Base-by-base conservation (phyloP, 2,888 invertebrate species). In the Sphecodes monilicornis region DNA sequence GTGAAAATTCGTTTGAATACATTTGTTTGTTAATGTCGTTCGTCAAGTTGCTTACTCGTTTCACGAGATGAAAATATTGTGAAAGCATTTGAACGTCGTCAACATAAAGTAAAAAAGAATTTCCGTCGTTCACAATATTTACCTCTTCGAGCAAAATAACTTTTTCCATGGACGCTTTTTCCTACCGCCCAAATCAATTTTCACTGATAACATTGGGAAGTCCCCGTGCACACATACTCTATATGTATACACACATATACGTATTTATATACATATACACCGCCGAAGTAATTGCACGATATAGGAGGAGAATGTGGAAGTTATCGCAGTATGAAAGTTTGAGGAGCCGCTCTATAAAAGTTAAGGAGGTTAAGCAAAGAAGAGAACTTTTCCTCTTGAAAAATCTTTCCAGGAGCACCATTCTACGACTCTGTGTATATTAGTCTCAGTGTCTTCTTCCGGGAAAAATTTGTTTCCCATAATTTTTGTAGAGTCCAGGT, bases 281-380 rank as follows among this genome's bases (percentile, higher is more conserved):
- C 39, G 36, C 39, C 43, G 72, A 85, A 79, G 85, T 86, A 86
- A 86, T 86, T 86, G 82, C 79, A 69, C 57, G 76, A 76, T 86
- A 74, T 76, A 78, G 46, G 76, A 69, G 50, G 26, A n/a, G 74
- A 85, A 82, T 57, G 78, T 50, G 66, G 86, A 85, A 82, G 86
- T 86, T 85, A 86, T 86, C 82, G 69, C 43, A 75, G 78, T 75
- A 78, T 82, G 75, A 85, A 86, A 85, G 76, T 79, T 85, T 69
- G 76, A 82, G 76, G 66, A 54, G 73, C 66, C 26, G 76, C 82
- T 86, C 81, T 78, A 86, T 86, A 86, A 86, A 86, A 87, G 87
- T 87, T 87, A 78, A 87, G 80, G 78, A 87, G 84, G 87, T 87
- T 87, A 84, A 81, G 86, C 80, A 86, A 83, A 86, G 84, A 86